Base-by-base conservation (phyloP, 1,140 invertebrate genomes). In the Bilobella aurantiaca region DNA sequence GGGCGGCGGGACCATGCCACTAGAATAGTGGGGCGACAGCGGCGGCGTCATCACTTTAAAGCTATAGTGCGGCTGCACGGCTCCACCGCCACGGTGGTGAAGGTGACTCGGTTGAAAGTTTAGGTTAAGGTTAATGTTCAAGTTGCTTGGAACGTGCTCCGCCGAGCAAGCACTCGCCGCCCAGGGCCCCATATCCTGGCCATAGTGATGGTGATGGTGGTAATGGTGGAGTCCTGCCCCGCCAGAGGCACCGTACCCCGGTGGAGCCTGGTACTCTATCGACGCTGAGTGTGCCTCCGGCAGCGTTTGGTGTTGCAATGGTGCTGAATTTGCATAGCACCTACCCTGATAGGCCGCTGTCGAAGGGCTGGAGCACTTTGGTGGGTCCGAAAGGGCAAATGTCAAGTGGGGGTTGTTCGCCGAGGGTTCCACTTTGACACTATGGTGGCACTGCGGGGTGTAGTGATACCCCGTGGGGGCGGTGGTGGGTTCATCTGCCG, bases 41-140 rank as follows among this genome's bases (percentile, higher is more conserved):
- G 31, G 31, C 3, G 37, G 59, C 23, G 59, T 46, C 59, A 59
- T 53, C 16, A 49, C 49, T 65, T 63, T 58, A 30, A 32, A 47
- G 30, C 29, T 29, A 16, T 64, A 30, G n/a, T 64, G 49, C 5
- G 31, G 53, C 49, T 53, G 49, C 8, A 42, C 37, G 8, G 46
- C 21, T 12, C 30, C 12, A n/a, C n/a, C n/a, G n/a, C n/a, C n/a
- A n/a, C n/a, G n/a, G 21, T 21, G n/a, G 58, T 23, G 18, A 62
- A 25, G 32, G 25, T 42, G 28, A 42, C 16, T 53, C 5, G 27
- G 27, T 42, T 69, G 56, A 29, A 61, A 27, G 21, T 62, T 37
- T 32, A 53, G 21, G 37, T 49, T 53, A 23, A 53, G 49, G 49
- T 53, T 53, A 5, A 53, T 53, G 23, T 53, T 53, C 8, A 53